phyloP scores from a whole-genome alignment of 2,888 invertebrate species.

The Nineta flava region DNA sequence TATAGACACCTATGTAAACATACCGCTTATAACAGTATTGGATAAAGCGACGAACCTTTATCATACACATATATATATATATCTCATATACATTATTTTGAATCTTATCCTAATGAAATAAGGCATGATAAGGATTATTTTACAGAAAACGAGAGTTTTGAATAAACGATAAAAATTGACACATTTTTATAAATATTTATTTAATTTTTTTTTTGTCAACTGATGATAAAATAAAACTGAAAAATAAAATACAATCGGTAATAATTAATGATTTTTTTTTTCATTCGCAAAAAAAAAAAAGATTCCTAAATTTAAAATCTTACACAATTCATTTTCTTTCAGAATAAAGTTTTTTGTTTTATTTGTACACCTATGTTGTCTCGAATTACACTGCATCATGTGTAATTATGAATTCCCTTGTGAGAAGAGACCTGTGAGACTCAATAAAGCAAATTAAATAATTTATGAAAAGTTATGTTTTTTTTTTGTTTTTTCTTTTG shows the following conservation, averaged over 20 bases:
- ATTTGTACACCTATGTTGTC: neutral
- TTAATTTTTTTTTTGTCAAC: slow-evolving; percentile 7
- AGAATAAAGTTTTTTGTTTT: neutral
- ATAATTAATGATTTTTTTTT: neutral
- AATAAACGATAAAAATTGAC: neutral
- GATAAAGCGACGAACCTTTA: too few species aligned
- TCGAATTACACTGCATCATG: neutral
- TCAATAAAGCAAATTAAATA: neutral
- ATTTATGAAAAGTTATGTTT: slow-evolving; percentile 1
- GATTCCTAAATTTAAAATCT: neutral
- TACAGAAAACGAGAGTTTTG: too few species aligned
- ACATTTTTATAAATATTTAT: slow-evolving; percentile 8
- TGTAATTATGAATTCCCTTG: neutral
- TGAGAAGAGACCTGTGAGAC: neutral
- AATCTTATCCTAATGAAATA: too few species aligned
- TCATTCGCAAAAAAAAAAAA: neutral
- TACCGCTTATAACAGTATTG: too few species aligned
- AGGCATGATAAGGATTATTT: too few species aligned
- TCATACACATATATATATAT: too few species aligned
- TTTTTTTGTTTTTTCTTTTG: neutral
- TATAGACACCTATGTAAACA: too few species aligned
- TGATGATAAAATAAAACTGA: slow-evolving; percentile 5
- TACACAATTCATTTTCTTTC: neutral
- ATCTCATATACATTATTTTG: too few species aligned
- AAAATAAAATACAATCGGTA: slow-evolving; percentile 4